Conservation (phyloP, 2,888 invertebrate species). For the Hirtodrosophila alboralis region DNA sequence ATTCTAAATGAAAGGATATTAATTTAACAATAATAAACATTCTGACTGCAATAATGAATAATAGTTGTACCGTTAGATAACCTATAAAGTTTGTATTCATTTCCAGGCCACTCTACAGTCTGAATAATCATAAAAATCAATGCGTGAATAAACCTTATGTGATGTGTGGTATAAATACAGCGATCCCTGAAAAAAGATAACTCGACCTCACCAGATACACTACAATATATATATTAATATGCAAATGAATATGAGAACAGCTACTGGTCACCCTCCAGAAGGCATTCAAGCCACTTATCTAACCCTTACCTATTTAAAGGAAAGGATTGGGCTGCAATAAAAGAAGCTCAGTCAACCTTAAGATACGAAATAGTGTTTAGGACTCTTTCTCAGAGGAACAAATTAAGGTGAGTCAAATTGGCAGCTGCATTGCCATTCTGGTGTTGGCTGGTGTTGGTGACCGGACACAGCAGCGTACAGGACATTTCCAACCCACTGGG, state of each 20-base stretch:
- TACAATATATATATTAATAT: constrained; percentile 9
- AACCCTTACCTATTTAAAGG: constrained; percentile 1
- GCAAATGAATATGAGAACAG: constrained; percentile 12
- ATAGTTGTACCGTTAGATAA: too few species aligned
- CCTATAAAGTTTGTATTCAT: too few species aligned
- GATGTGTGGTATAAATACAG: too few species aligned
- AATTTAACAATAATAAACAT: too few species aligned
- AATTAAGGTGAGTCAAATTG: constrained; percentile 1
- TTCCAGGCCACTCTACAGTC: too few species aligned
- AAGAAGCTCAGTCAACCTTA: neutral
- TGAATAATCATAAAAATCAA: too few species aligned
- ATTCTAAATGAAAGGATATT: too few species aligned
- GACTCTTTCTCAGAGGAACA: neutral
- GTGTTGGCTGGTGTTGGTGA: constrained; percentile 16
- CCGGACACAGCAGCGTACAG: constrained; percentile 21
- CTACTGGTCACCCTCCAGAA: constrained; percentile 7
- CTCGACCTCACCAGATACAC: neutral
- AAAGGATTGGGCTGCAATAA: constrained; percentile 3
- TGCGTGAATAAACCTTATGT: too few species aligned
- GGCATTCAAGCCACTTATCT: neutral
- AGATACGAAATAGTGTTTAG: neutral
- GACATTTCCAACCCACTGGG: constrained; percentile 50
- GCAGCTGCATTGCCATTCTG: constrained; percentile 28
- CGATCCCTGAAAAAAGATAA: neutral
- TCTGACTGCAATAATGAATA: too few species aligned